Base-by-base conservation (phyloP, 2,888 invertebrate genomes). In the Scaptomyza flava region DNA sequence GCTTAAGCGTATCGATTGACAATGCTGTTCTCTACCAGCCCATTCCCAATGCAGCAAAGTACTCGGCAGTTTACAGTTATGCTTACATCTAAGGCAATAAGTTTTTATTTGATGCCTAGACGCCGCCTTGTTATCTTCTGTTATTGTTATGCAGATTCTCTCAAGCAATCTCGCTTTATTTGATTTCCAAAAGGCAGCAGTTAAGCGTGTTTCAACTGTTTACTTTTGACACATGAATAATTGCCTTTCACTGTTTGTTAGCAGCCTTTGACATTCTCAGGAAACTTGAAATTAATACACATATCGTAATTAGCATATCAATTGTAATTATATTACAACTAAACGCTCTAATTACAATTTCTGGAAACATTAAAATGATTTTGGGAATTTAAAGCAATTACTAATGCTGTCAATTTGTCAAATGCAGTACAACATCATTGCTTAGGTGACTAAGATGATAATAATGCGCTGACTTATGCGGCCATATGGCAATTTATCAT, bases 401-500 rank as follows among this genome's bases (percentile, higher is more conserved):
- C 6, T 5, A 36, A 36, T n/a, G 36, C n/a, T n/a, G 36, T 17
- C 20, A 42, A 42, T 20, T 17, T 17, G 17, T 42, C 6, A 11
- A 6, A 12, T 3, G 12, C 6, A 42, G 17, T 3, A 14, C 30
- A 36, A 9, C 48, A 3, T 17, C 42, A n/a, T 41, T 7, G 8
- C 12, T 36, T 33, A n/a, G 38, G 7, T 38, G 51, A 52, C 51
- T 47, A 34, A 64, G 30, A 8, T 0, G 8, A 8, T 36, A 0
- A 52, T 27, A 31, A 2, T 30, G 45, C 17, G 42, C 38, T 59
- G 43, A 73, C 41, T 50, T 68, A 31, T 46, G 31, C 30, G 27
- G 51, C 12, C 59, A 53, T 31, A 52, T 57, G 51, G 61, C 61
- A 66, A 73, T 73, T 73, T 76, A 71, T n/a, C n/a, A n/a, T n/a